Evolutionary conservation across 2,888 invertebrate species (phyloP), one percentile per base, ranked within the genome.

Genomic region (Chrysomela aeneicollis): DNA sequence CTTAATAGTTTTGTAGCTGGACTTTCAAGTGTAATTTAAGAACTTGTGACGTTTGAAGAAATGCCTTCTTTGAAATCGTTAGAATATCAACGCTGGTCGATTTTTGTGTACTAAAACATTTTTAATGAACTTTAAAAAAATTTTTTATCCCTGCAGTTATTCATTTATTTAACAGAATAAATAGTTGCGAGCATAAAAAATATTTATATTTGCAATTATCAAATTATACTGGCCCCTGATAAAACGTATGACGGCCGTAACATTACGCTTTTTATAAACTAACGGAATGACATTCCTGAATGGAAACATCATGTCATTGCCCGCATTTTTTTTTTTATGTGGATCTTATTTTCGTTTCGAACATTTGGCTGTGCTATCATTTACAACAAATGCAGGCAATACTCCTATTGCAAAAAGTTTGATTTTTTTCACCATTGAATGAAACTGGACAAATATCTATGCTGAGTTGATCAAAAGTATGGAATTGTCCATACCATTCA

Each of bases 141-240:
- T 68, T 59, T 69, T 67, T 55, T 61, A 51, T 60, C 66, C 64
- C 61, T 61, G 64, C 71, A 70, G 67, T 74, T 74, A 73, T 73
- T 74, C 73, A 26, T n/a, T n/a, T n/a, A n/a, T n/a, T n/a, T n/a
- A n/a, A n/a, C n/a, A n/a, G n/a, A n/a, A n/a, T n/a, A n/a, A 10
- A 8, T 42, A 42, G 2, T 42, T 42, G 35, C 35, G 12, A 12
- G 35, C 2, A 12, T 35, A 8, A 12, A 42, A 73, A 73, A 71
- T 67, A 69, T 72, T 73, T 69, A 71, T 73, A 72, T 62, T 68
- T 71, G 69, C 70, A 68, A 66, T 72, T 63, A 71, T 68, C 73
- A 72, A 73, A 69, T 74, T 72, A 67, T 70, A 64, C 64, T 62
- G 68, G 67, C 68, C 67, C 59, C 66, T 63, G 64, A 69, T 21